Percentiles rank a stretch among this genome's conserved stretches.
These are phyloP conservation scores for Gymnodraco acuticeps DNA, from an alignment of 2,797 vertebrate species.

Conservation along the genomic window DNA sequence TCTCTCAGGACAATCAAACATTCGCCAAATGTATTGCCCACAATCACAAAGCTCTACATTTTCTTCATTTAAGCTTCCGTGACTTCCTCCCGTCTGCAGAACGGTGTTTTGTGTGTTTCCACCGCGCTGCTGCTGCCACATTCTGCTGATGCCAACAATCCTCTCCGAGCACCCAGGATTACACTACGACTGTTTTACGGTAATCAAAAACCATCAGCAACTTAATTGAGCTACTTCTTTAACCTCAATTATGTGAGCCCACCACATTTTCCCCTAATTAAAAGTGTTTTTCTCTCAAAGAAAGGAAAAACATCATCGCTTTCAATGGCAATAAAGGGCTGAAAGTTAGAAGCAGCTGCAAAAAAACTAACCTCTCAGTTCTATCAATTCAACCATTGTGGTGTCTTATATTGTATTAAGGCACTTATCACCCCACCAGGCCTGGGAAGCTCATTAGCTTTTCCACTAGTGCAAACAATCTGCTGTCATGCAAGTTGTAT, in stretches of 20 bases:
- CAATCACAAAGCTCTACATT: background rate
- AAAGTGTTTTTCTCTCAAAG: slow-evolving; percentile 12
- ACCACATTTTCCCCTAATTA: slow-evolving; percentile 50
- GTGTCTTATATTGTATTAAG: background rate
- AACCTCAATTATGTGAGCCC: slow-evolving; percentile 2
- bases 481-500: background rate
- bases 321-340: slow-evolving; percentile 11
- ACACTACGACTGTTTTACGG: background rate
- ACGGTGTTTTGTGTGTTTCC: slow-evolving; percentile 17
- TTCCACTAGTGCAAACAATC: background rate
- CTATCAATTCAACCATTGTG: background rate
- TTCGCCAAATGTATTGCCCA: background rate
- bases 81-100: slow-evolving; percentile 30
- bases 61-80: slow-evolving; percentile 7
- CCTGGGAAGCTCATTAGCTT: slow-evolving; percentile 30
- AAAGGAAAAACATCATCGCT: slow-evolving; percentile 20
- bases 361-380: background rate
- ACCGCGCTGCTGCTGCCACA: slow-evolving; percentile 11
- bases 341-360: slow-evolving; percentile 33
- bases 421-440: slow-evolving; percentile 7
- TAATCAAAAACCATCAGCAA: slow-evolving; percentile 38
- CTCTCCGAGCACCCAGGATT: background rate
- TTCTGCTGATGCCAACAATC: slow-evolving; percentile 25
- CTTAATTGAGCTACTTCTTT: slow-evolving; percentile 28
- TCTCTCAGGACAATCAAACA: background rate